Base-by-base conservation (phyloP, 2,797 vertebrate genomes). In the Coluber constrictor region DNA sequence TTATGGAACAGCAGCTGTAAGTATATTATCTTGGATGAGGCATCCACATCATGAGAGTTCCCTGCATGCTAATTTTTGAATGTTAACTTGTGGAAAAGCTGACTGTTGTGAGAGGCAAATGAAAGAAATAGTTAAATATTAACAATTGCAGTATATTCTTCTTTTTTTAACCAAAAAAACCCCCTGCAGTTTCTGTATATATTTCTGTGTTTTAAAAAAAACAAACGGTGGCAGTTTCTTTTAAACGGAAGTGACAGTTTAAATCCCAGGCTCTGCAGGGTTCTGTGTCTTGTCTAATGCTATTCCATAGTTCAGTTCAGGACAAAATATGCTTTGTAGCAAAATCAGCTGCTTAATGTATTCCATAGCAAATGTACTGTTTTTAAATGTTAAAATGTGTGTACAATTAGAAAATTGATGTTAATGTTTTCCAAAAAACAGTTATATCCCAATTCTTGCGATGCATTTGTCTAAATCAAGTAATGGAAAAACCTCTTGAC, bases 1-100 rank as follows among this genome's bases (percentile, higher is more conserved):
- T 99, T 99, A 90, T 99, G 99, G 99, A 99, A 98, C 97, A 97
- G 98, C 97, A 98, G 98, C 98, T 97, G 99, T 99, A 96, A 99
- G 99, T 99, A 98, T 94, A 90, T 95, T 90, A 94, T 93, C 60
- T 32, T 23, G 59, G 8, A 47, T 93, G 87, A 91, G 66, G 61
- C 70, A 89, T 87, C 90, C 83, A 91, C 87, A 56, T 89, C 27
- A 63, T 86, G 86, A 37, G 56, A 91, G 92, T 63, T 91, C 90
- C 63, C 90, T 95, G 37, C 59, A 86, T 92, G 94, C 93, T 91
- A 9, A 91, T 89, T 1, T 29, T 83, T 89, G 32, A 95, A 93
- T 56, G 47, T n/a, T 13, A 8, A 47, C 32, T 90, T 90, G 89
- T 79, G 66, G 87, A 89, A 4, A 29, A 92, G 88, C 27, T 2